These are phyloP conservation scores for Microctonus brassicae DNA, from an alignment of 2,888 invertebrate species.

Conservation along the genomic window DNA sequence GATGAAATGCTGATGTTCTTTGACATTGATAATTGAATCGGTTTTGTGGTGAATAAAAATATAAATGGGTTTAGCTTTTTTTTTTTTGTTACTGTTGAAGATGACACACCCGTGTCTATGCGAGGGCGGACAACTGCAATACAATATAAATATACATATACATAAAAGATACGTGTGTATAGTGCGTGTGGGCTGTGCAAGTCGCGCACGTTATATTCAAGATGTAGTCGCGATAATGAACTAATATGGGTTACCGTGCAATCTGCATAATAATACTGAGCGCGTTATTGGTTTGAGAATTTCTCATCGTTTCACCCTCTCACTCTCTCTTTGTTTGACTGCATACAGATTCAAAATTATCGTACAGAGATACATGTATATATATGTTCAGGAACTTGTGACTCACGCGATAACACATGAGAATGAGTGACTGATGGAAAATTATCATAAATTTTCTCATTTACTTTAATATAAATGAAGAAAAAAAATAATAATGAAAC, in stretches of 20 bases:
- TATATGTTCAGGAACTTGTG: conserved; percentile 10
- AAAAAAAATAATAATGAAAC: not conserved
- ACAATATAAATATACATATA: not conserved
- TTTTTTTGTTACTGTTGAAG: conserved; percentile 22
- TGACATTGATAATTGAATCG: conserved; percentile 45
- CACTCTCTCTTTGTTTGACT: conserved; percentile 45
- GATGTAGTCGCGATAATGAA: conserved; percentile 66
- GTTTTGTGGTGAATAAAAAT: conserved; percentile 38
- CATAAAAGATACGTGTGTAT: not conserved
- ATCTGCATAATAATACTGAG: conserved; percentile 68
- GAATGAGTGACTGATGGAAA: not conserved
- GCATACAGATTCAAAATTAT: conserved; percentile 70
- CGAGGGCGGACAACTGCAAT: not conserved
- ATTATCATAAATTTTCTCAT: not conserved
- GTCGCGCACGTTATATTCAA: conserved; percentile 53
- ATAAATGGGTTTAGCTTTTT: not conserved
- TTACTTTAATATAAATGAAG: too few relatives aligned
- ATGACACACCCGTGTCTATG: conserved; percentile 22
- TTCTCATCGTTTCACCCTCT: conserved; percentile 48
- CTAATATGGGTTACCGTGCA: conserved; percentile 67
- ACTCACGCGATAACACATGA: conserved; percentile 22
- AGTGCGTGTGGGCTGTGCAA: conserved; percentile 25
- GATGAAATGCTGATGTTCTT: conserved; percentile 46
- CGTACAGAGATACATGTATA: conserved; percentile 37
- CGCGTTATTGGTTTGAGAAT: conserved; percentile 64